A percentile compares a stretch with the other conserved stretches of the same genome.
phyloP scores from a whole-genome alignment of 2,888 invertebrate genomes.

The Drosophila paramelanica region DNA sequence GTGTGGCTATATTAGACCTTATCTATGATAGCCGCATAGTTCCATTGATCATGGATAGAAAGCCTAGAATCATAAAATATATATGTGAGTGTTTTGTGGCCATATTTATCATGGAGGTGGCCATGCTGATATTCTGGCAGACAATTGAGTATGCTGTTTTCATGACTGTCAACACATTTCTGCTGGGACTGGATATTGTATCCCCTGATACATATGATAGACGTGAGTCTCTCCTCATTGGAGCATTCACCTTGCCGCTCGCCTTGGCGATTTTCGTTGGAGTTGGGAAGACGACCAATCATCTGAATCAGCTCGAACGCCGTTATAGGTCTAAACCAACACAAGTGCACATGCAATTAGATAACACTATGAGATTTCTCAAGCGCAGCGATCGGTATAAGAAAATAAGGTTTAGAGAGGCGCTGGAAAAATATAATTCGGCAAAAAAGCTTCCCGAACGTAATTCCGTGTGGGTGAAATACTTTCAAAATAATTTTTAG shows the following conservation, averaged over 20 bases:
- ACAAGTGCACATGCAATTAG: constrained; percentile 1
- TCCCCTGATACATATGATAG: background rate
- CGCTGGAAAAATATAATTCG: constrained; percentile 1
- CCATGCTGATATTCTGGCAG: constrained; percentile 31
- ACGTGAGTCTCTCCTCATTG: constrained; percentile 10
- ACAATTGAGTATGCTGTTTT: background rate
- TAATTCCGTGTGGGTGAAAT: background rate
- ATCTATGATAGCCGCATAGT: constrained; percentile 28
- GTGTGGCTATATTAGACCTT: constrained; percentile 28
- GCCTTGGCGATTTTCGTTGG: constrained; percentile 8
- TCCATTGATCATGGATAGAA: background rate
- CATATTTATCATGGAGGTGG: constrained; percentile 29
- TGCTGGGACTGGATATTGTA: background rate
- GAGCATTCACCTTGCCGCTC: constrained; percentile 19
- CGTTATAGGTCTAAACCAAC: background rate
- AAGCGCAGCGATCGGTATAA: background rate
- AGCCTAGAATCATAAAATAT: background rate
- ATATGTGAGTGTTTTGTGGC: constrained; percentile 29
- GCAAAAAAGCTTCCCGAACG: background rate
- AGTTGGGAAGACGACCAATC: constrained; percentile 7
- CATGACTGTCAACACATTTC: background rate
- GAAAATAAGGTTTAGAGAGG: background rate
- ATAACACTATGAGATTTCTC: constrained; percentile 1
- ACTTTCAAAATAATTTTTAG: background rate
- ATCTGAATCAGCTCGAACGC: background rate